Evolutionary conservation across 37 sponge, comb jelly and placozoan species (phyloP).

Genomic region (Haliclona indistincta): DNA sequence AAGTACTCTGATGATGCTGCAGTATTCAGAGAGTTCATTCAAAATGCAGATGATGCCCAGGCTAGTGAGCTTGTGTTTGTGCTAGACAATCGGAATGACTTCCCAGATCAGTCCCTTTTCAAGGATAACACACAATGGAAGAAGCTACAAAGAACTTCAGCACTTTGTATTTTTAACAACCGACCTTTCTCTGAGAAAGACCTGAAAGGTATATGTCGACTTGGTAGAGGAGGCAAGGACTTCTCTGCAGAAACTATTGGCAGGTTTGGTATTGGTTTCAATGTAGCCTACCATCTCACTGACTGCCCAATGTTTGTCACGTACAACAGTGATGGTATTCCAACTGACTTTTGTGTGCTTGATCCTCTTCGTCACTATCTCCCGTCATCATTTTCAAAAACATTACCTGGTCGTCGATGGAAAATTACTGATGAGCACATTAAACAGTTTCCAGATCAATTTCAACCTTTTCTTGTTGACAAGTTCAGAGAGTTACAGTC

Average conservation of each 20-base stretch:
- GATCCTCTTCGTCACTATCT: slow-evolving; percentile 59
- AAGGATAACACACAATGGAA: slow-evolving; percentile 41
- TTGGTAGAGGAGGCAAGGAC: slow-evolving; percentile 78
- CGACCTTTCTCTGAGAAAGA: slow-evolving; percentile 66
- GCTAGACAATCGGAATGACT: slow-evolving; percentile 39
- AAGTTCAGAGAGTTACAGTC: slow-evolving; percentile 12
- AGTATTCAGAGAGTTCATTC: slow-evolving; percentile 78
- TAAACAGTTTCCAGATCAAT: slow-evolving; percentile 40
- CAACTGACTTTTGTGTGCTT: slow-evolving; percentile 65
- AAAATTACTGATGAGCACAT: background rate
- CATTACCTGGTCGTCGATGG: slow-evolving; percentile 47
- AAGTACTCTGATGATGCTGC: slow-evolving; percentile 62
- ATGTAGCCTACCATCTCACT: slow-evolving; percentile 85
- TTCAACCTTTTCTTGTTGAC: slow-evolving; percentile 44
- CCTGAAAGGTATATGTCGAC: slow-evolving; percentile 62
- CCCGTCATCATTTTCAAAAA: background rate
- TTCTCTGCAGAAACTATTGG: slow-evolving; percentile 64
- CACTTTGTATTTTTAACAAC: slow-evolving; percentile 75
- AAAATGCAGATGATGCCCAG: slow-evolving; percentile 84
- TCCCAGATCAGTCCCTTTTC: slow-evolving; percentile 29
- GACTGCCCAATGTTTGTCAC: slow-evolving; percentile 81
- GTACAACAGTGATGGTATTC: slow-evolving; percentile 26
- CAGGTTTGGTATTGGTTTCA: slow-evolving; percentile 87
- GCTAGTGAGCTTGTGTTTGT: slow-evolving; percentile 73
- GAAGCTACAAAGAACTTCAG: slow-evolving; percentile 44